phyloP scores from a whole-genome alignment of 2,113 vertebrate genomes.

The Rhinolophus ferrumequinum region DNA sequence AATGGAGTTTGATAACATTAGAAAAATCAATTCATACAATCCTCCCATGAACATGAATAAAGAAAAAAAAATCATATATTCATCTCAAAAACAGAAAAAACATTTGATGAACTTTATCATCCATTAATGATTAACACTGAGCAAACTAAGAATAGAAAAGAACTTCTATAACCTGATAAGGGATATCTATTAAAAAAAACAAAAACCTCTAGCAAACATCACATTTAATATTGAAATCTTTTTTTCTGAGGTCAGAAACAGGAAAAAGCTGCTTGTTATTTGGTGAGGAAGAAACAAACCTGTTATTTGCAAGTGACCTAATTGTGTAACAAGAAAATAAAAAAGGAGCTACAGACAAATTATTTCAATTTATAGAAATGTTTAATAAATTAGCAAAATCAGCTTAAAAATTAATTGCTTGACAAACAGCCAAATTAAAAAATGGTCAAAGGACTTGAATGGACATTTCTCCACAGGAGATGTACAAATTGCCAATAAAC shows the following conservation, averaged over 20 bases:
- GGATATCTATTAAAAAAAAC: background rate
- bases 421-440: background rate
- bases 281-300: background rate
- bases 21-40: background rate
- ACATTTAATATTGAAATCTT: background rate
- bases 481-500: background rate
- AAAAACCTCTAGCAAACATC: background rate
- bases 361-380: slow-evolving; percentile 13
- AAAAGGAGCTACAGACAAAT: background rate
- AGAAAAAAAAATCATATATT: background rate
- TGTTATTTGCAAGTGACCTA: background rate
- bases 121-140: background rate
- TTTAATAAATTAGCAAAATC: background rate
- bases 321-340: background rate
- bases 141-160: background rate
- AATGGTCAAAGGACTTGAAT: background rate
- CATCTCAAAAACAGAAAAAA: background rate
- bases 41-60: background rate
- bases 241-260: background rate
- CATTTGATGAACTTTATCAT: background rate
- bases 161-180: background rate
- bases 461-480: background rate
- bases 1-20: background rate
- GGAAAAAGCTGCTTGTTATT: background rate
- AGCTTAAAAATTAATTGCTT: background rate